A percentile compares a stretch with the other conserved stretches of the same genome.
Conservation (phyloP, 2,113 vertebrate genomes). For the Paramisgurnus dabryanus region DNA sequence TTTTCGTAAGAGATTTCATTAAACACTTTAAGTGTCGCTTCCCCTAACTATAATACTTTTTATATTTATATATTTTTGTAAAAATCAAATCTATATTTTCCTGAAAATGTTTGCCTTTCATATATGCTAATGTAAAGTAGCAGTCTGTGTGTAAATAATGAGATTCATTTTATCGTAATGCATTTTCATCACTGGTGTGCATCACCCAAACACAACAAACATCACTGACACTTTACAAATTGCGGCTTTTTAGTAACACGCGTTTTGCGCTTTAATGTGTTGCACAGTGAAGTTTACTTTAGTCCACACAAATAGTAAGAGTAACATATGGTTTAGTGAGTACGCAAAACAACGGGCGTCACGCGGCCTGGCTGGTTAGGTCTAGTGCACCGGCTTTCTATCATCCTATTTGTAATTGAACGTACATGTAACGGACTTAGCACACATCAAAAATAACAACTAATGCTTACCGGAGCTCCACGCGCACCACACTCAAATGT, state of each 20-base stretch:
- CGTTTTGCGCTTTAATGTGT: no score
- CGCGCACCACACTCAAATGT: constrained; percentile 15
- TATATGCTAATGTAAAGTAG: neutral
- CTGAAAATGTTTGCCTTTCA: no score
- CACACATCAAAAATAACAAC: neutral
- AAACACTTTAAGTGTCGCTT: no score
- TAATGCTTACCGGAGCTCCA: constrained; percentile 21
- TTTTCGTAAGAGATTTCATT: no score
- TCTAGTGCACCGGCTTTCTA: neutral
- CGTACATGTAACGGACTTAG: neutral
- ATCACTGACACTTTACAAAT: neutral
- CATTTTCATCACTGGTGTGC: neutral
- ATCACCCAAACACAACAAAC: neutral
- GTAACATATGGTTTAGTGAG: neutral
- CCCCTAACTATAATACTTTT: no score
- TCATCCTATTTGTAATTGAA: neutral
- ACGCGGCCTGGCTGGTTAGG: neutral
- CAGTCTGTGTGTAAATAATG: neutral
- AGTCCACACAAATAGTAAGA: no score
- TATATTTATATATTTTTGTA: neutral
- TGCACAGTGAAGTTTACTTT: no score
- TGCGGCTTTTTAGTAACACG: neutral
- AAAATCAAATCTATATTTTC: neutral
- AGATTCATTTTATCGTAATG: neutral
- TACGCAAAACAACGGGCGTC: neutral